Evolutionary conservation across 2,888 invertebrate species (phyloP), one percentile per base, ranked within the genome.

Genomic region (Eupeodes luniger): DNA sequence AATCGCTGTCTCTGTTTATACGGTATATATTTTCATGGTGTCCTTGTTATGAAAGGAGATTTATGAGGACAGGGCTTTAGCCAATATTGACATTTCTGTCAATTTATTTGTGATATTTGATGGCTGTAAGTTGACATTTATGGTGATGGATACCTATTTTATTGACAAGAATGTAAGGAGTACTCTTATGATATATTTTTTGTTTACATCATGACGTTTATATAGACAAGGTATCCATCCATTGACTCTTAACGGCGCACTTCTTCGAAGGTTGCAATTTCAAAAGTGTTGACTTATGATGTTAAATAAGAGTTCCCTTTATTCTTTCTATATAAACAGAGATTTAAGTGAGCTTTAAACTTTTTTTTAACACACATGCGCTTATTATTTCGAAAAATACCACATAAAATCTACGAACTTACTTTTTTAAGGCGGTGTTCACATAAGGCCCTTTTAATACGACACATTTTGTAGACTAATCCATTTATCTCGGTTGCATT

Each of bases 51-150:
- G 75, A 51, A 69, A 81, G 53, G 70, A 76, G 55, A 80, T 79
- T 62, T 80, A 51, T 76, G 70, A 40, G 51, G 27, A 59, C 19
- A 66, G 62, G 62, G 57, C 77, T 44, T 67, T 74, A 53, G 61
- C 55, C 14, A 81, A 84, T 88, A 81, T 88, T 88, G 81, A 88
- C 84, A 62, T 69, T 77, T 81, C 9, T 40, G 84, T 84, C 84
- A 84, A 61, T 72, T 74, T 51, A 27, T 69, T 75, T 78, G 82
- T 61, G 70, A 53, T 70, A 74, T 78, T 76, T 75, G 78, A 78
- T 82, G 77, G 62, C 67, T 47, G 61, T 2, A 36, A 78, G 79
- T 59, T 69, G 83, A 76, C 83, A 16, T 55, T 62, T 76, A 78
- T 78, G 66, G 66, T 77, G 44, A 67, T 51, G 53, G n/a, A 66